Percentiles rank a stretch among this genome's conserved stretches.
Conservation (phyloP, 2,888 invertebrate species). For the Heterodera filipjevi region DNA sequence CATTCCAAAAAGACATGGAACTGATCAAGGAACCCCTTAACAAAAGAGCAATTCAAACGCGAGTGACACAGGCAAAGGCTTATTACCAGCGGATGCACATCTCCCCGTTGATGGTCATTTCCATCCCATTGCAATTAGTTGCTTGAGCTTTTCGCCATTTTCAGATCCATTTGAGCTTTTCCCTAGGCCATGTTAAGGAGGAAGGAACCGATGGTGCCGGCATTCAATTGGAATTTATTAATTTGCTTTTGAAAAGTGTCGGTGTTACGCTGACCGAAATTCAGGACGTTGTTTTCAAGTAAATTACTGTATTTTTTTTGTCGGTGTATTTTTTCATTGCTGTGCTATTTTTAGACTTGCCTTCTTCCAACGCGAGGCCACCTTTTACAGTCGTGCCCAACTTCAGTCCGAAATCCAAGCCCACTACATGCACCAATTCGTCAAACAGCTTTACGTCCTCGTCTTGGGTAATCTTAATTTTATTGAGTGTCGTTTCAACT, state of each 20-base stretch:
- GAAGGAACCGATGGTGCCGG: conserved; percentile 22
- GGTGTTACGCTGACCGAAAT: conserved; percentile 97
- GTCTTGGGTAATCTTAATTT: conserved; percentile 75
- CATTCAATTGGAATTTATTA: conserved; percentile 73
- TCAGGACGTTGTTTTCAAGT: conserved; percentile 97
- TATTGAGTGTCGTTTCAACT: too few species aligned
- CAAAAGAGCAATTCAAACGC: conserved; percentile 78
- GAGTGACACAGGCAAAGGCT: conserved; percentile 83
- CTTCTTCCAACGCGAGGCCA: conserved; percentile 83
- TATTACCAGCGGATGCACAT: conserved; percentile 95
- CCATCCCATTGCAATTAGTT: too few species aligned
- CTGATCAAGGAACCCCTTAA: conserved; percentile 76
- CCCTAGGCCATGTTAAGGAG: conserved; percentile 72
- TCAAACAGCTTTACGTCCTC: conserved; percentile 82
- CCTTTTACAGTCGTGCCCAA: conserved; percentile 86
- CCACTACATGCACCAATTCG: conserved; percentile 87
- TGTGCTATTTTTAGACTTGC: conserved; percentile 75
- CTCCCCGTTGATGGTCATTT: conserved; percentile 88
- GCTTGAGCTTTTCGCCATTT: conserved; percentile 33
- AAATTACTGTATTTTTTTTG: conserved; percentile 45
- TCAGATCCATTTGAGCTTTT: conserved; percentile 92
- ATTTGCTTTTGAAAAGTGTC: conserved; percentile 87
- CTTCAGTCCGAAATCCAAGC: conserved; percentile 80
- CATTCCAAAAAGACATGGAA: conserved; percentile 77
- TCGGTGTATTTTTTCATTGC: not conserved